Evolutionary conservation across 2,113 vertebrate genomes (phyloP), one percentile per base, ranked within the genome.

Genomic region (Carassius gibelio): DNA sequence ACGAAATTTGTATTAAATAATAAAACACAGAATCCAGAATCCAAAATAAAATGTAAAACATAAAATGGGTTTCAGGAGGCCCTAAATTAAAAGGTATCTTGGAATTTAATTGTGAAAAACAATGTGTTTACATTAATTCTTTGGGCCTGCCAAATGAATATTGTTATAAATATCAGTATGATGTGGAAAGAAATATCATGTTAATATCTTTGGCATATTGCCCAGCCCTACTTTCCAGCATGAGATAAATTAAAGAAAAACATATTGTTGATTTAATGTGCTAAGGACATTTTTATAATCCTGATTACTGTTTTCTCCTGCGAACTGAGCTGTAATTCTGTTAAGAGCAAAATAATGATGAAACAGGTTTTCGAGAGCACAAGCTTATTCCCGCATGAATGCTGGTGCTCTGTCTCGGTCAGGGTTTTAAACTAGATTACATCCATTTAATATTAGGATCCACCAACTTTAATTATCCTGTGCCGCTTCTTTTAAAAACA

Each of bases 291-390:
- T 21, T 42, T 78, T 81, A 62, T 89, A 88, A 89, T 87, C 89
- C 85, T 89, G 82, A 89, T 90, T 88, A 85, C 61, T 14, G 2
- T 55, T 23, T 21, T 62, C 68, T 83, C 86, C 45, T 5, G 76
- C 15, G 75, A 77, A 84, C 52, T 80, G 15, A 84, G 72, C 74
- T 21, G 74, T 88, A 90, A 87, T 86, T 89, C 75, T 84, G 83
- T 78, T 77, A 88, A 86, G 38, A 89, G 80, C 88, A 88, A 61
- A 85, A 82, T 84, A 76, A 87, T 81, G 81, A 83, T 85, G 79
- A 86, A 89, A 87, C 83, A 84, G 87, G 66, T 86, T 82, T 79
- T 87, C 66, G 79, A 72, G 57, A 88, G 84, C 75, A 57, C 55
- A 81, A 62, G 86, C 75, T 89, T 85, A 79, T 76, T 78, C 59